These are phyloP conservation scores for Colletes collaris DNA, from an alignment of 2,888 invertebrate species.

Conservation along the genomic window DNA sequence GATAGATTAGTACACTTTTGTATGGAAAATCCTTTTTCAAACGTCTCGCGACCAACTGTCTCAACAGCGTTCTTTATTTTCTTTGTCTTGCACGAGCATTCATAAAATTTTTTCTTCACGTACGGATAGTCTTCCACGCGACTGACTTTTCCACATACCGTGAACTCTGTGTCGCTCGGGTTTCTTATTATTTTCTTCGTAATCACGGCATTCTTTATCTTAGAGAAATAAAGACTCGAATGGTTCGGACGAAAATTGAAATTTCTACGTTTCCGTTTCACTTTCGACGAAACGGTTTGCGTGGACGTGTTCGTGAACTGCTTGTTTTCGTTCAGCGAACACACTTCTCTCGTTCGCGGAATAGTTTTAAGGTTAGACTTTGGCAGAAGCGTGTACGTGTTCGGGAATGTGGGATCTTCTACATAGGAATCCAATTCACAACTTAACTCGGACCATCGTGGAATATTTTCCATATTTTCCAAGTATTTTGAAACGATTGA, in stretches of 20 bases:
- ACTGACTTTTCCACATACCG: not conserved
- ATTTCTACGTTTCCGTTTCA: not conserved
- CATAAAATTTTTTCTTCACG: not conserved
- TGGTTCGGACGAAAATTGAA: slow-evolving; percentile 5
- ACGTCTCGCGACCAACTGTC: not conserved
- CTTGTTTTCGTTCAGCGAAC: not conserved
- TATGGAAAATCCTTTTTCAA: not conserved
- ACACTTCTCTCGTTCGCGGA: not conserved
- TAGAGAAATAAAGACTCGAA: slow-evolving; percentile 26
- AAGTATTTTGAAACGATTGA: not conserved
- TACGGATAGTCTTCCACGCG: not conserved
- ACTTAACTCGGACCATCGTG: slow-evolving; percentile 18
- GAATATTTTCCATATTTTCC: not conserved
- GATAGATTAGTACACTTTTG: not conserved
- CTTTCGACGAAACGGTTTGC: slow-evolving; percentile 8
- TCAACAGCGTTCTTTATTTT: not conserved
- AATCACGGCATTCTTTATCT: slow-evolving; percentile 38
- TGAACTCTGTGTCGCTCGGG: slow-evolving; percentile 5
- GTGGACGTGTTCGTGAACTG: not conserved
- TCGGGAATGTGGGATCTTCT: not conserved
- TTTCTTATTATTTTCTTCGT: slow-evolving; percentile 18
- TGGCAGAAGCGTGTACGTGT: not conserved
- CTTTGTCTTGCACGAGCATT: not conserved
- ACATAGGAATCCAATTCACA: slow-evolving; percentile 25
- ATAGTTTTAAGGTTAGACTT: not conserved